Evolutionary conservation across 2,888 invertebrate species (phyloP).

Genomic region (Ferrisia virgata): DNA sequence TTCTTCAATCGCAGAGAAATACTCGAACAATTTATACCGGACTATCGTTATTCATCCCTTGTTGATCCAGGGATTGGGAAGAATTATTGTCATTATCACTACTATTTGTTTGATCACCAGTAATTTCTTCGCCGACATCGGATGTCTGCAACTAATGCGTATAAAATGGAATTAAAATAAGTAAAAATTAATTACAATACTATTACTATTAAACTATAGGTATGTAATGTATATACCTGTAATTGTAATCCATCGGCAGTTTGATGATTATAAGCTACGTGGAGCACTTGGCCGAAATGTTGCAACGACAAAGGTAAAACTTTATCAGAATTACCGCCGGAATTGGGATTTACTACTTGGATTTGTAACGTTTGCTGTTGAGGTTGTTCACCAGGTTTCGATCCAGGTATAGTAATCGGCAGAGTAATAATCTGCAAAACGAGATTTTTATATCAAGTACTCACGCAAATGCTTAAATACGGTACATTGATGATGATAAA

Average conservation of each 20-base stretch:
- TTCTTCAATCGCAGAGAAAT: background rate
- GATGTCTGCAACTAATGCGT: slow-evolving; percentile 47
- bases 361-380: slow-evolving; percentile 71
- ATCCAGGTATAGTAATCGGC: slow-evolving; percentile 74
- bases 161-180: slow-evolving; percentile 53
- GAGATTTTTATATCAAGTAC: background rate
- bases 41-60: slow-evolving; percentile 35
- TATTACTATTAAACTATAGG: slow-evolving; percentile 12
- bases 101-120: slow-evolving; percentile 37
- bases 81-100: slow-evolving; percentile 48
- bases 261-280: slow-evolving; percentile 68
- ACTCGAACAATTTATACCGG: background rate
- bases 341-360: slow-evolving; percentile 65
- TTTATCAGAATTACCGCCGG: slow-evolving; percentile 48
- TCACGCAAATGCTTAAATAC: background rate
- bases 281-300: slow-evolving; percentile 71
- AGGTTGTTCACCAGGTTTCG: slow-evolving; percentile 61
- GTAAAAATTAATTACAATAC: too few species aligned
- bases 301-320: slow-evolving; percentile 65
- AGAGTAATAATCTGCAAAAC: slow-evolving; percentile 64
- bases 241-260: slow-evolving; percentile 54
- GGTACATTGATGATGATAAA: background rate
- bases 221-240: slow-evolving; percentile 48
- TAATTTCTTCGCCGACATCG: slow-evolving; percentile 30
- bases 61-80: slow-evolving; percentile 46